Percentiles rank a stretch among this genome's conserved stretches.
These are phyloP conservation scores for Lytechinus pictus DNA, from an alignment of 35 echinoderm and acorn worm species.

Conservation along the genomic window DNA sequence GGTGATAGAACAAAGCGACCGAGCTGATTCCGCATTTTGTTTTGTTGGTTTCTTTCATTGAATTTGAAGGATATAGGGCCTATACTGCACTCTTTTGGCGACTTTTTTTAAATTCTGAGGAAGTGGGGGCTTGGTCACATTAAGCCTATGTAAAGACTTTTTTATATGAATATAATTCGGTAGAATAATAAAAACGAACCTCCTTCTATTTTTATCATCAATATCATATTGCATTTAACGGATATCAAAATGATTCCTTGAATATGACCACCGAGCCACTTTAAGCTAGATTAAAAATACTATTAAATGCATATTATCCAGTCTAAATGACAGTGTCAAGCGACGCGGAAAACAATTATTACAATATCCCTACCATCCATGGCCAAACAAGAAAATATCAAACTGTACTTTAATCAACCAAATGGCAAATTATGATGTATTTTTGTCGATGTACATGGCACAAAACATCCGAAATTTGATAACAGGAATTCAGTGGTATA, in stretches of 20 bases:
- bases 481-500: background rate
- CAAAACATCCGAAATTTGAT: background rate
- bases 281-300: background rate
- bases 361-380: background rate
- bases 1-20: too few species aligned
- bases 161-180: too few species aligned
- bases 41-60: too few species aligned
- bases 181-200: too few species aligned
- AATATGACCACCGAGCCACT: background rate
- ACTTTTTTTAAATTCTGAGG: too few species aligned
- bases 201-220: background rate
- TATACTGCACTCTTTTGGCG: too few species aligned
- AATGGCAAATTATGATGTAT: background rate
- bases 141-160: too few species aligned
- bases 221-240: background rate
- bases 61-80: too few species aligned
- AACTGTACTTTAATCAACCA: background rate
- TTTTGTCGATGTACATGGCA: background rate
- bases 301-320: background rate
- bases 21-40: too few species aligned
- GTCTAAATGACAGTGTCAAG: background rate
- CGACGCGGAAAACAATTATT: background rate
- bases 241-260: background rate
- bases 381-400: background rate
- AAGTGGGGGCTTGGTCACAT: too few species aligned